These are phyloP conservation scores for Microchirus variegatus DNA, from an alignment of 2,797 vertebrate species.

Conservation along the genomic window DNA sequence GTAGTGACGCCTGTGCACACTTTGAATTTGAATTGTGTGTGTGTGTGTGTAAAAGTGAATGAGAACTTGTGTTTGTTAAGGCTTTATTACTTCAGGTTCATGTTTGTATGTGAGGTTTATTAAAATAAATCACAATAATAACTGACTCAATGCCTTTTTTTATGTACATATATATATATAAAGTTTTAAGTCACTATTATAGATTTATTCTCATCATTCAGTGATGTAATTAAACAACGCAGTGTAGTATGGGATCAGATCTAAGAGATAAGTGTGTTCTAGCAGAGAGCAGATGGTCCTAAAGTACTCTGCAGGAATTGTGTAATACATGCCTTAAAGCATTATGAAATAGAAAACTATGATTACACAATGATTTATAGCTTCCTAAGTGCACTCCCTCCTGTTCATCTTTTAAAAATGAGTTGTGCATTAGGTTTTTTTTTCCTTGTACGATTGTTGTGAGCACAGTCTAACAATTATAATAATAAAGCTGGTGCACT, in stretches of 20 bases:
- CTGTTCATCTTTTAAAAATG: background rate
- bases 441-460: background rate
- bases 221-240: too few relatives aligned
- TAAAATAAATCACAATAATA: conserved; percentile 38
- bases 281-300: conserved; percentile 30
- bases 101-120: conserved; percentile 36
- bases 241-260: conserved; percentile 18
- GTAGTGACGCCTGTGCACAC: conserved; percentile 40
- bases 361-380: conserved; percentile 1
- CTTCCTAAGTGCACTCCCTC: background rate
- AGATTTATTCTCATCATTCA: too few relatives aligned
- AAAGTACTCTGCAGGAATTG: conserved; percentile 18
- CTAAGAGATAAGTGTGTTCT: background rate
- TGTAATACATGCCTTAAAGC: conserved; percentile 25
- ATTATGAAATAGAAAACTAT: conserved; percentile 15
- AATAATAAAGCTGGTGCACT: too few relatives aligned
- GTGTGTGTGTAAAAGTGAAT: conserved; percentile 6
- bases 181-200: background rate
- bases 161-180: too few relatives aligned
- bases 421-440: background rate
- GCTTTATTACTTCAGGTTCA: background rate
- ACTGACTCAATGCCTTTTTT: background rate
- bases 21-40: background rate
- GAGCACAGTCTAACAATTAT: too few relatives aligned
- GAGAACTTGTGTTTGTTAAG: conserved; percentile 5